Evolutionary conservation across 53 echinoderm and acorn worm genomes (phyloP).

Genomic region (Stichopus horrens): DNA sequence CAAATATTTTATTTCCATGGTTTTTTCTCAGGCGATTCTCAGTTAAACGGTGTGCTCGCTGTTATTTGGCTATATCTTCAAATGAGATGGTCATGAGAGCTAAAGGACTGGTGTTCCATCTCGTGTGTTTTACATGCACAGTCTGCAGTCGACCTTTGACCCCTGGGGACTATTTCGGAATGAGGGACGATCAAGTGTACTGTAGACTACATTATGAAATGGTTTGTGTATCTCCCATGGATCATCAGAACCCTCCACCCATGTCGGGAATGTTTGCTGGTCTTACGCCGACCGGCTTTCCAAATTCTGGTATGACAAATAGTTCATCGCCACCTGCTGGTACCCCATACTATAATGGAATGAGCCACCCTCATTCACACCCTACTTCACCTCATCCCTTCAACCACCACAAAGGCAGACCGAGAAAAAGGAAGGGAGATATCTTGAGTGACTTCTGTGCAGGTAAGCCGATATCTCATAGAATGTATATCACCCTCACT

Average conservation of each 20-base stretch:
- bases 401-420: conserved; percentile 87
- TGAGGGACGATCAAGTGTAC: conserved; percentile 86
- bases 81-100: conserved; percentile 98
- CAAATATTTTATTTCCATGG: background rate
- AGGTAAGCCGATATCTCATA: conserved; percentile 55
- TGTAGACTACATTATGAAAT: conserved; percentile 97
- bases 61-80: conserved; percentile 79
- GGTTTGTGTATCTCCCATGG: conserved; percentile 39
- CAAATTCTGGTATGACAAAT: conserved; percentile 46
- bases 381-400: conserved; percentile 10
- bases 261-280: conserved; percentile 39
- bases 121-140: conserved; percentile 84
- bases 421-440: conserved; percentile 86
- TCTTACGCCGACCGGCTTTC: conserved; percentile 53
- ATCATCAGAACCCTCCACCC: conserved; percentile 46
- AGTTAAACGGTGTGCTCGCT: conserved; percentile 83
- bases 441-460: conserved; percentile 69
- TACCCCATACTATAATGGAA: conserved; percentile 76
- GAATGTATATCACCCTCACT: no score
- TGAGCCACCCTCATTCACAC: conserved; percentile 49
- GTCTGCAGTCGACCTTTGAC: conserved; percentile 71
- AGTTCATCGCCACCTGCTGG: conserved; percentile 63
- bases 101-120: conserved; percentile 84
- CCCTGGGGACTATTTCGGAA: conserved; percentile 96
- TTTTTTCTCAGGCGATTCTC: conserved; percentile 69